Evolutionary conservation across 2,113 vertebrate genomes (phyloP).

Genomic region (Rhinoptilus africanus): DNA sequence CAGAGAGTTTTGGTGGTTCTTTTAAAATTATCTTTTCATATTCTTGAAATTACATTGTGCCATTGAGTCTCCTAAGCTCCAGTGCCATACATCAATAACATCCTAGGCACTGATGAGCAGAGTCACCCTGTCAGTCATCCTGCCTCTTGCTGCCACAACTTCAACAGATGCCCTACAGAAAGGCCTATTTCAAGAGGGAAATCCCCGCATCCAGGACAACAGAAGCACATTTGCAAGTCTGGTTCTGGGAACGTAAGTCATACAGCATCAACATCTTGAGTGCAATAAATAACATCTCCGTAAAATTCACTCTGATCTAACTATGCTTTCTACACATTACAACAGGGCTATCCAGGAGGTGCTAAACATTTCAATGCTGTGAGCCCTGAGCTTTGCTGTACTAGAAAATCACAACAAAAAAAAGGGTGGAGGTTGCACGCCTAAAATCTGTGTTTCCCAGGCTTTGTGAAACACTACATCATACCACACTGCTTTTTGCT

Average conservation of each 20-base stretch:
- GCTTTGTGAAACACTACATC: neutral
- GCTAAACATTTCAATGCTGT: neutral
- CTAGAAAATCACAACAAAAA: neutral
- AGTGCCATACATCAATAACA: neutral
- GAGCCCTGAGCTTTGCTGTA: neutral
- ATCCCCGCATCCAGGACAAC: neutral
- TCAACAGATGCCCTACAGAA: neutral
- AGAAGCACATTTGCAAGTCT: neutral
- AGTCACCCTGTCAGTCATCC: neutral
- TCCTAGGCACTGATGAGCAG: neutral
- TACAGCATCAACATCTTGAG: neutral
- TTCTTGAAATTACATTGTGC: neutral
- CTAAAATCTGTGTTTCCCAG: neutral
- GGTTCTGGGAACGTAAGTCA: neutral
- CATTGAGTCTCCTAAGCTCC: neutral
- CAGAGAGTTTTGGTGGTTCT: neutral
- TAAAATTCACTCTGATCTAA: neutral
- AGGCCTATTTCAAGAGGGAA: neutral
- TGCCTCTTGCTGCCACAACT: neutral
- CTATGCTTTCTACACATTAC: neutral
- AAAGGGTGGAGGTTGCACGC: fast-evolving
- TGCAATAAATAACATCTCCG: neutral
- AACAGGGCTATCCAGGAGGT: neutral
- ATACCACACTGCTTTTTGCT: neutral
- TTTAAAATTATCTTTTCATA: neutral